Conservation (phyloP, 2,113 vertebrate species). For the Semicossyphus pulcher region DNA sequence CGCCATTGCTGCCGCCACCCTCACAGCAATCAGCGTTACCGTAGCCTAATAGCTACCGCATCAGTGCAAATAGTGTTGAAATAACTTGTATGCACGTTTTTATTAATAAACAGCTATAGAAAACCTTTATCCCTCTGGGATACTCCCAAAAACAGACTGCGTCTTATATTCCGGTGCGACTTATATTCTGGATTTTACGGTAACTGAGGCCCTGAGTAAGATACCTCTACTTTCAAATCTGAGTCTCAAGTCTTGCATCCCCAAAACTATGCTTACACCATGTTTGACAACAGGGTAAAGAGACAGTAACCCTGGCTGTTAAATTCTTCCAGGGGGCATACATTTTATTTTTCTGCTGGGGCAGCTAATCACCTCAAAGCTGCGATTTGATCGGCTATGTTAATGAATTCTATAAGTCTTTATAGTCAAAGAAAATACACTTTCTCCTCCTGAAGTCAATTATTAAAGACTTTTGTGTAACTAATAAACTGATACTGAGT, state of each 20-base stretch:
- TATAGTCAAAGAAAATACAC: neutral
- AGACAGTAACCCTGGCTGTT: neutral
- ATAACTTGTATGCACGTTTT: no score
- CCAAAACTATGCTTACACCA: no score
- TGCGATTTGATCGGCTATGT: neutral
- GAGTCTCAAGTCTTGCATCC: neutral
- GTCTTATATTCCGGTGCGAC: no score
- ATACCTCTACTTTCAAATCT: conserved; percentile 6
- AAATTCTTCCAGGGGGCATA: neutral
- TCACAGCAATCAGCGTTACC: no score
- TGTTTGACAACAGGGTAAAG: conserved; percentile 46
- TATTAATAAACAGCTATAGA: no score
- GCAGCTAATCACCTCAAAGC: neutral
- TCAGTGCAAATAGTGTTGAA: no score
- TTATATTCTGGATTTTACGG: no score
- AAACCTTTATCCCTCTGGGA: no score
- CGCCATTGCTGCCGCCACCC: no score
- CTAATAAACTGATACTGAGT: conserved; percentile 23
- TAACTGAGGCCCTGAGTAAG: conserved; percentile 29
- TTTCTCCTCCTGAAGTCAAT: conserved; percentile 10
- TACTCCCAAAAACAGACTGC: no score
- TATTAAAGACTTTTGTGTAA: conserved; percentile 26
- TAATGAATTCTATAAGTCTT: neutral
- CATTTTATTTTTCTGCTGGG: neutral
- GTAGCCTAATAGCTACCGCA: no score